Conservation (phyloP, 2,113 vertebrate species). For the Lagenorhynchus albirostris region DNA sequence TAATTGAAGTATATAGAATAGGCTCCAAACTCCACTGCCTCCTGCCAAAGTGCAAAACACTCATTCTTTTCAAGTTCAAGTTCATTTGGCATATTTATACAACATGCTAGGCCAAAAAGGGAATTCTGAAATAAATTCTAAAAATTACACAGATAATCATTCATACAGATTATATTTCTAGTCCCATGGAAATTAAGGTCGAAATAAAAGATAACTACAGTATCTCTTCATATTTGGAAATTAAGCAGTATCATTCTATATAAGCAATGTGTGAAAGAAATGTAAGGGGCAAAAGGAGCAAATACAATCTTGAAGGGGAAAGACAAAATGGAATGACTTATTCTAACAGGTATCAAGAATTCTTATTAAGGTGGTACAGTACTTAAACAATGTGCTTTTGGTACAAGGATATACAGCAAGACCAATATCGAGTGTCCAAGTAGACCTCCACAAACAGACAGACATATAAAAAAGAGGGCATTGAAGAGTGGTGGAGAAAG, state of each 20-base stretch:
- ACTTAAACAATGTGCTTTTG: not conserved
- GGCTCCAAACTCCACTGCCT: not conserved
- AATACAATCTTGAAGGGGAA: not conserved
- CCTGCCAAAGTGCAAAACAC: not conserved
- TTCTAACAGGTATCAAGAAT: not conserved
- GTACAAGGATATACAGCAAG: not conserved
- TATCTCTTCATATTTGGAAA: not conserved
- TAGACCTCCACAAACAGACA: not conserved
- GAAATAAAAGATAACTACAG: not conserved
- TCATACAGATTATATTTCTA: not conserved
- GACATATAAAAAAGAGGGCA: not conserved
- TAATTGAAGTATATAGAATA: not conserved
- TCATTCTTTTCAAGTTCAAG: not conserved
- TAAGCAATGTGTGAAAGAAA: not conserved
- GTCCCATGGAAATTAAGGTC: not conserved
- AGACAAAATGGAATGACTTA: not conserved
- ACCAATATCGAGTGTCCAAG: not conserved
- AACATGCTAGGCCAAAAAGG: not conserved
- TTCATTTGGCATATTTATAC: not conserved
- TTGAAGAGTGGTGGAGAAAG: not conserved
- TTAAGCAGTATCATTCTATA: not conserved
- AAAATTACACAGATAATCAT: not conserved
- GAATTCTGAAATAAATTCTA: not conserved
- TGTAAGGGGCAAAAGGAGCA: not conserved
- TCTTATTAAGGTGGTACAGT: not conserved